Conservation (phyloP, 2,113 vertebrate species). For the Larimichthys crocea region DNA sequence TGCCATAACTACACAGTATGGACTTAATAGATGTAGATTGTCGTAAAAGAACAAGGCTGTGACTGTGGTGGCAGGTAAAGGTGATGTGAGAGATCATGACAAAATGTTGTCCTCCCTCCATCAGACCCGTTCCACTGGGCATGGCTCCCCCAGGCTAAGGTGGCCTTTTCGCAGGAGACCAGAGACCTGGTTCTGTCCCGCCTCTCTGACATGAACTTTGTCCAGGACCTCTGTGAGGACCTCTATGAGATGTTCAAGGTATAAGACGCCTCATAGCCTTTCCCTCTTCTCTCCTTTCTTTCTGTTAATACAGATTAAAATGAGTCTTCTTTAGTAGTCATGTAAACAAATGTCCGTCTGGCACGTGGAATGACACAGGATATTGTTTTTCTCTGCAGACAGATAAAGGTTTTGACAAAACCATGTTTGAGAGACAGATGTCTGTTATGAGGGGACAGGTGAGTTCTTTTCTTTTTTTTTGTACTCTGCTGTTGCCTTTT, state of each 20-base stretch:
- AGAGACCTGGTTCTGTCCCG: constrained; percentile 91
- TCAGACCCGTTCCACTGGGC: constrained; percentile 98
- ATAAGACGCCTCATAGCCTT: not conserved
- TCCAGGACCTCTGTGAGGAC: constrained; percentile 98
- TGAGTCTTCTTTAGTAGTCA: not conserved
- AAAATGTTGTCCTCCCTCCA: not conserved
- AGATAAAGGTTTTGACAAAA: constrained; percentile 95
- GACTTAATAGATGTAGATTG: not conserved
- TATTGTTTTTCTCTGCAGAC: constrained; percentile 76
- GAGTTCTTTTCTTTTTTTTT: constrained; percentile 30
- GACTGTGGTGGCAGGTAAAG: not conserved
- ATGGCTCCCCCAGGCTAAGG: constrained; percentile 96
- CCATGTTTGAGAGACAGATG: constrained; percentile 98
- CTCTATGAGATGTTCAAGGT: constrained; percentile 98
- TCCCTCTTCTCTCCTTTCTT: not conserved
- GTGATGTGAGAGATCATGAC: not conserved
- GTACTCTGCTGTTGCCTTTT: not conserved
- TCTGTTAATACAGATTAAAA: not conserved
- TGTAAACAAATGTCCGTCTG: not conserved
- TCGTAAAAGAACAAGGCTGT: not conserved
- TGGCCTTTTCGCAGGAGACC: constrained; percentile 95
- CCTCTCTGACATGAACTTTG: constrained; percentile 98
- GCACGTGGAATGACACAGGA: accelerated
- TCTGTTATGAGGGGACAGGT: constrained; percentile 99
- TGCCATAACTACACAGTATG: not conserved